These are phyloP conservation scores for Maconellicoccus hirsutus DNA, from an alignment of 1,140 invertebrate genomes.

Conservation along the genomic window DNA sequence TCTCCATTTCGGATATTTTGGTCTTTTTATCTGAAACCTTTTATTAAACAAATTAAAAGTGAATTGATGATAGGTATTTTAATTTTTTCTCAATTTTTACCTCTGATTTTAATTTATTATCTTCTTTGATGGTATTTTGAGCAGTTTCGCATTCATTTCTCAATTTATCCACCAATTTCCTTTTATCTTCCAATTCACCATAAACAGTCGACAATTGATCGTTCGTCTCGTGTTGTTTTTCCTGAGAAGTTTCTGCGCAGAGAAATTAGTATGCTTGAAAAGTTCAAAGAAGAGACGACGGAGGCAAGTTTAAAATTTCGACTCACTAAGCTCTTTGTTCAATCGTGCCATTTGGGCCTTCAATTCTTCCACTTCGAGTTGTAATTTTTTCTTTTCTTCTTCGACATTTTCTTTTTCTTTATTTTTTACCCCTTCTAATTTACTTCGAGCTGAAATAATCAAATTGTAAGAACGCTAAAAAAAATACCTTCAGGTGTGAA, in stretches of 20 bases:
- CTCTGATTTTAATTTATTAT: constrained; percentile 23
- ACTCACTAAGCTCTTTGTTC: constrained; percentile 35
- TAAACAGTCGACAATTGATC: neutral
- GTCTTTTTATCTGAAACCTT: constrained; percentile 26
- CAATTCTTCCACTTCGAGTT: constrained; percentile 36
- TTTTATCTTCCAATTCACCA: constrained; percentile 15
- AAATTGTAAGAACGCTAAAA: no score
- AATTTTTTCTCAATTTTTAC: no score
- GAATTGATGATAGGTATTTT: no score
- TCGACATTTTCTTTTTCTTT: constrained; percentile 33
- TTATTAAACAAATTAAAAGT: neutral
- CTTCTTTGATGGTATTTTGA: constrained; percentile 25
- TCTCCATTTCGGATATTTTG: constrained; percentile 29
- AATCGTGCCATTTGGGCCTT: constrained; percentile 39
- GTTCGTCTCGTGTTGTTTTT: constrained; percentile 2
- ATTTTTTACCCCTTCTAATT: constrained; percentile 26
- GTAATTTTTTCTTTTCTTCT: constrained; percentile 33
- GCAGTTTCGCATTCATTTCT: constrained; percentile 18
- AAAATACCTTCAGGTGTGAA: neutral
- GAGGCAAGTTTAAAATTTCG: neutral
- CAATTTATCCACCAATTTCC: neutral
- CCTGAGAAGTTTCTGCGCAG: neutral
- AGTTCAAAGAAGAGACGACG: neutral
- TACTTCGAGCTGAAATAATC: neutral
- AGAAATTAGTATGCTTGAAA: neutral